A percentile compares a stretch with the other conserved stretches of the same genome.
Conservation (phyloP, 2,888 invertebrate species). For the Stramonita haemastoma region DNA sequence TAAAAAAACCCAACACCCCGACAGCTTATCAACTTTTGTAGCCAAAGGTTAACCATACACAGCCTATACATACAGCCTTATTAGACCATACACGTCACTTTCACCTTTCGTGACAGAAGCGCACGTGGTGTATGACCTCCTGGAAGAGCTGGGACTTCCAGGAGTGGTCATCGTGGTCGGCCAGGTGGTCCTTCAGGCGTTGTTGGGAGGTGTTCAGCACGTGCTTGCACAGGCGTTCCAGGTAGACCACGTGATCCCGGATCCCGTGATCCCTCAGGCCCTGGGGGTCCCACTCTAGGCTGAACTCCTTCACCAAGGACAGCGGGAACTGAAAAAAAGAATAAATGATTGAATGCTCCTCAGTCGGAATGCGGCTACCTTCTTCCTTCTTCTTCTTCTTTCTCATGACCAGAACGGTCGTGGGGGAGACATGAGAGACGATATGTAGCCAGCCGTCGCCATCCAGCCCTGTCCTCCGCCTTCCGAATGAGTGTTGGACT, state of each 20-base stretch:
- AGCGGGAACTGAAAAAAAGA: constrained; percentile 7
- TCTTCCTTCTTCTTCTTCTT: too few species aligned
- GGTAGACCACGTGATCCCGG: constrained; percentile 65
- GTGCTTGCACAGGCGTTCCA: constrained; percentile 67
- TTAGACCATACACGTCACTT: background rate
- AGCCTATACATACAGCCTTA: too few species aligned
- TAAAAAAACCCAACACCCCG: too few species aligned
- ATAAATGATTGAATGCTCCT: background rate
- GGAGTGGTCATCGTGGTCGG: constrained; percentile 42
- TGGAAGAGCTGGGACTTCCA: constrained; percentile 57
- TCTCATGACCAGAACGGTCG: too few species aligned
- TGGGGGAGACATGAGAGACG: too few species aligned
- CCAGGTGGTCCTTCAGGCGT: constrained; percentile 51
- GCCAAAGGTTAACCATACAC: too few species aligned
- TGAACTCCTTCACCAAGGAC: constrained; percentile 48
- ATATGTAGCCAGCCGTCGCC: too few species aligned
- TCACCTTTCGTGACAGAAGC: constrained; percentile 68
- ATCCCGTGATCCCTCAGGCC: constrained; percentile 61
- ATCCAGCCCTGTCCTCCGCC: too few species aligned
- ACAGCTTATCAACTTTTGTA: too few species aligned
- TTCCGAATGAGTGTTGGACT: too few species aligned
- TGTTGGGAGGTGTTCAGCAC: constrained; percentile 56
- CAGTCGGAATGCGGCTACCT: too few species aligned
- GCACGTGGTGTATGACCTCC: constrained; percentile 70
- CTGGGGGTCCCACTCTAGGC: constrained; percentile 62